phyloP scores from a whole-genome alignment of 2,113 vertebrate genomes.

The Eclectus roratus region DNA sequence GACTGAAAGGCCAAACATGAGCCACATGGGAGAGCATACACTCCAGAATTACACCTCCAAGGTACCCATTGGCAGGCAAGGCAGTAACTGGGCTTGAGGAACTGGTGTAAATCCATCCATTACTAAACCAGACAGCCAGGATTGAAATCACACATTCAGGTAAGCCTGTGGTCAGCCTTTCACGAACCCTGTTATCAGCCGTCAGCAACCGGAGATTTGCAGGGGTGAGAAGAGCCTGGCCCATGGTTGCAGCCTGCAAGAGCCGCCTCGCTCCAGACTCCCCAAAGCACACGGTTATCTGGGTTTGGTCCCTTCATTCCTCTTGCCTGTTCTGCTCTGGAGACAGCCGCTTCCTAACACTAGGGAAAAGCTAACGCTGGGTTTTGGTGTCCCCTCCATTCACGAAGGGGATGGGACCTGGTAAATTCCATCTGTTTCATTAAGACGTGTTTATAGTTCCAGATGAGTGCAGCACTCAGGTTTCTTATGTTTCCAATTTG shows the following conservation, averaged over 20 bases:
- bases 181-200: not conserved
- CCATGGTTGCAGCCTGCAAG: not conserved
- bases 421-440: constrained; percentile 34
- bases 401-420: not conserved
- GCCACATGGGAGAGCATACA: not conserved
- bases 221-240: not conserved
- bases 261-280: not conserved
- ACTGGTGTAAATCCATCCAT: not conserved
- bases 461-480: constrained; percentile 25
- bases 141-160: not conserved
- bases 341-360: not conserved
- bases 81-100: not conserved
- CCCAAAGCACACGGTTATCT: not conserved
- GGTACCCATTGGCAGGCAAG: not conserved
- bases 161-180: not conserved
- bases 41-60: not conserved
- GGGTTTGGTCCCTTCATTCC: not conserved
- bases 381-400: not conserved
- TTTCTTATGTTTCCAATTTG: constrained; percentile 61
- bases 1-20: not conserved
- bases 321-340: not conserved
- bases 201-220: not conserved
- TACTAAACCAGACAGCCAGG: not conserved
- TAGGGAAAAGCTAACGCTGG: not conserved
- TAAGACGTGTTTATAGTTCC: constrained; percentile 60